Evolutionary conservation across 2,797 vertebrate genomes (phyloP), one percentile per base, ranked within the genome.

Genomic region (Scleropages formosus): DNA sequence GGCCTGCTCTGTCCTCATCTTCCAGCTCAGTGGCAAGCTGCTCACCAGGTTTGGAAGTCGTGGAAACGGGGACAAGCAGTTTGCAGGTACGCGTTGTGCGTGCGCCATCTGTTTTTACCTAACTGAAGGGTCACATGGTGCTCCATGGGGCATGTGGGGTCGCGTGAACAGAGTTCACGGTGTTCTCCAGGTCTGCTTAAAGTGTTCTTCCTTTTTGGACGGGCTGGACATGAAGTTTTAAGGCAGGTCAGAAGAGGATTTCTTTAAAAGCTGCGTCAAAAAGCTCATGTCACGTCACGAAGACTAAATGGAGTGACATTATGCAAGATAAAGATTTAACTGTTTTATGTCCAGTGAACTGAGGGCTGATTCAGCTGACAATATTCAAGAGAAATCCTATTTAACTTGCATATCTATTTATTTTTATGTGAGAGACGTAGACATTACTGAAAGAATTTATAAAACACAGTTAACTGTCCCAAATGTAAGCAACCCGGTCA

Each of bases 51-150:
- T 99, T 0, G 98, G 98, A 73, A 98, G 94, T 78, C 93, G 98
- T 75, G 98, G 97, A 81, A 99, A 95, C 1, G 96, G 97, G 51
- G 97, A 98, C 92, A 98, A 95, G 85, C 98, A 99, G 88, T 99
- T 99, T 92, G 98, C 98, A 94, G 98, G 97, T 98, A 93, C 83
- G 85, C 83, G 89, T 16, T 22, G 16, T 46, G 74, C 85, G 75
- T 83, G 84, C 90, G 11, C 20, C 24, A 89, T 22, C n/a, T 46
- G 56, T 15, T 56, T n/a, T 56, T 18, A 46, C 15, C 46, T 0
- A 24, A 20, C 13, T 22, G 87, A 79, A n/a, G 7, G 61, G 59
- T 22, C 60, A 69, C 44, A 20, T 69, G 24, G 49, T 8, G 66
- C 47, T 24, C 20, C 46, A 18, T n/a, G 9, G n/a, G 7, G 10